A percentile compares a stretch with the other conserved stretches of the same genome.
Evolutionary conservation across 2,888 invertebrate genomes (phyloP).

Genomic region (Eupithecia subumbrata): DNA sequence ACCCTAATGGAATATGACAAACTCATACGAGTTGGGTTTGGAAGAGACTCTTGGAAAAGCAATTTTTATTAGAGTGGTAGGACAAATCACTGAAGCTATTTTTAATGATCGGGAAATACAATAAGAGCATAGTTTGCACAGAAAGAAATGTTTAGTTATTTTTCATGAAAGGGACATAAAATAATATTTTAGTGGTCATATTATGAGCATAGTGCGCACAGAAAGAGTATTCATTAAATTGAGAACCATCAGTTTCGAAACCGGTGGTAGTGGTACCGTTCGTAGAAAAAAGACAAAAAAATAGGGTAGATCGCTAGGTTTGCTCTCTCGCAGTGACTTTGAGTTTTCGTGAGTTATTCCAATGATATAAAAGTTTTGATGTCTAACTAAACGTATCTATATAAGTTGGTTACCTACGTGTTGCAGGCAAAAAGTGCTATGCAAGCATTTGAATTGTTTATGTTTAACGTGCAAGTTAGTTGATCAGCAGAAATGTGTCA

Average conservation of each 20-base stretch:
- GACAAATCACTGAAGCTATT: too few species aligned
- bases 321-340: not conserved
- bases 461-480: constrained; percentile 48
- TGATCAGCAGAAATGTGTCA: constrained; percentile 57
- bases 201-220: too few species aligned
- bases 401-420: constrained; percentile 8
- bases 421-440: constrained; percentile 21
- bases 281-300: not conserved
- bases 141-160: too few species aligned
- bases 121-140: too few species aligned
- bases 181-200: too few species aligned
- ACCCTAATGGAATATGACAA: constrained; percentile 13
- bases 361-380: not conserved
- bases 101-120: too few species aligned
- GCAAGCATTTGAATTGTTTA: constrained; percentile 37
- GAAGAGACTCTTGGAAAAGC: not conserved
- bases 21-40: constrained; percentile 2
- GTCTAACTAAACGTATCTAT: not conserved
- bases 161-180: too few species aligned
- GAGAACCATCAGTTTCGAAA: not conserved
- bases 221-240: too few species aligned
- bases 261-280: not conserved
- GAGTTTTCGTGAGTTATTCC: too few species aligned
- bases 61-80: not conserved
- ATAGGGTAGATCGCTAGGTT: not conserved